Conservation (phyloP, 2,888 invertebrate genomes). For the Ariolimax columbianus region DNA sequence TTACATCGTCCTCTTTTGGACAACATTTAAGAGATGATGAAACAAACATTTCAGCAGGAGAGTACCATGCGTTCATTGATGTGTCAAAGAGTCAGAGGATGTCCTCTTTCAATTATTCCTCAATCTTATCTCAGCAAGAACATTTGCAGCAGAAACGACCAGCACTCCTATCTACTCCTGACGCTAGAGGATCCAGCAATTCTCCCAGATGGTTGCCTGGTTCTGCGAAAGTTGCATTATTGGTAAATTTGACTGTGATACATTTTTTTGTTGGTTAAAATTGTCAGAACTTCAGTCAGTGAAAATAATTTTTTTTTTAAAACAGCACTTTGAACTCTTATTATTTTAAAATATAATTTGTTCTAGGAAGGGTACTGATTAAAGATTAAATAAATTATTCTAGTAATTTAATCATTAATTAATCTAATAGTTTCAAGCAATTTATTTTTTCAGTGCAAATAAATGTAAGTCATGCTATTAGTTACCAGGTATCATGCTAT, state of each 20-base stretch:
- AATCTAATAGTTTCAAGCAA: too few species aligned
- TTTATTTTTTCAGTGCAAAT: too few species aligned
- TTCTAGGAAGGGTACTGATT: too few species aligned
- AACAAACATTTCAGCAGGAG: neutral
- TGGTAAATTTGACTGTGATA: slow-evolving; percentile 26
- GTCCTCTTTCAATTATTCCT: neutral
- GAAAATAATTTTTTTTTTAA: too few species aligned
- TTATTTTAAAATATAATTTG: too few species aligned
- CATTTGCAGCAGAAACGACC: slow-evolving; percentile 9
- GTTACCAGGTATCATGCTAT: too few species aligned
- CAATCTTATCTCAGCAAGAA: slow-evolving; percentile 1
- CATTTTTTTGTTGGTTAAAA: neutral
- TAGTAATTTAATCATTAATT: too few species aligned
- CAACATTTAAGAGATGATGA: slow-evolving; percentile 19
- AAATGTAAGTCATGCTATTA: too few species aligned
- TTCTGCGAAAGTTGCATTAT: neutral
- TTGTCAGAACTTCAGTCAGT: too few species aligned
- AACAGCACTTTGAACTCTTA: too few species aligned
- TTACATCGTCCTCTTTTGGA: slow-evolving; percentile 1
- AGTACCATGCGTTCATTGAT: neutral
- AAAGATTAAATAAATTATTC: too few species aligned
- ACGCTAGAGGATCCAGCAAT: too few species aligned
- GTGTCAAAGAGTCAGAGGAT: neutral
- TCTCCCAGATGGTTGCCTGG: neutral
- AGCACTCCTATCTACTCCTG: slow-evolving; percentile 9